phyloP scores from a whole-genome alignment of 1,140 invertebrate species.

The Brachionus rotundiformis region DNA sequence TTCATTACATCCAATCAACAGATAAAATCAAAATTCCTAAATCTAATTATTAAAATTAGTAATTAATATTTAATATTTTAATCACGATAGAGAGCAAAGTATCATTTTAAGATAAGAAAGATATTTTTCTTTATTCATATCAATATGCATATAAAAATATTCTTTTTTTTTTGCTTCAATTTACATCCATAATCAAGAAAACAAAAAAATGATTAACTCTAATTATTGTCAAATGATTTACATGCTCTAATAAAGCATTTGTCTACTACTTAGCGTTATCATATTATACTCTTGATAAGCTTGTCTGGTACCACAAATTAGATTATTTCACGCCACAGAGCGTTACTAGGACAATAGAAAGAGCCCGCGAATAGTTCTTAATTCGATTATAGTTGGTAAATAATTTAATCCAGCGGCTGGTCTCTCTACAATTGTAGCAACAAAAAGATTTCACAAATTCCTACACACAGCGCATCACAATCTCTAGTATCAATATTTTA shows the following conservation, averaged over 20 bases:
- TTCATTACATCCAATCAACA: background rate
- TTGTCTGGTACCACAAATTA: background rate
- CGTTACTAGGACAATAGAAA: background rate
- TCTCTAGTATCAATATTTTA: slow-evolving; percentile 50
- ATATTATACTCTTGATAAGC: slow-evolving; percentile 26
- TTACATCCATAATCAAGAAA: background rate
- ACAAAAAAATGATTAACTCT: background rate
- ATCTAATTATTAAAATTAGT: background rate
- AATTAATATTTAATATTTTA: background rate
- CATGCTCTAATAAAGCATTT: slow-evolving; percentile 21
- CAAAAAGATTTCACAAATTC: slow-evolving; percentile 26
- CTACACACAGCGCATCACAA: slow-evolving; percentile 16
- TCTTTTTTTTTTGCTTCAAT: background rate
- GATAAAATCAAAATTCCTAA: background rate
- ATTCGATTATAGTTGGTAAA: background rate
- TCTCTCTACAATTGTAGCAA: background rate
- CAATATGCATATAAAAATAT: too few species aligned
- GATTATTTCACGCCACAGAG: slow-evolving; percentile 24
- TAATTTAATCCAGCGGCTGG: background rate
- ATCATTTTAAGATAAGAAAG: slow-evolving; percentile 3
- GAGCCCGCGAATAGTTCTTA: background rate
- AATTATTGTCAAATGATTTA: background rate
- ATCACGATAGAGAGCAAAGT: background rate
- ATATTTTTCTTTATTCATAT: too few species aligned
- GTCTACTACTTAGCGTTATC: background rate